Evolutionary conservation across 1,140 invertebrate genomes (phyloP).

Genomic region (Pseudobourletiella spinata): DNA sequence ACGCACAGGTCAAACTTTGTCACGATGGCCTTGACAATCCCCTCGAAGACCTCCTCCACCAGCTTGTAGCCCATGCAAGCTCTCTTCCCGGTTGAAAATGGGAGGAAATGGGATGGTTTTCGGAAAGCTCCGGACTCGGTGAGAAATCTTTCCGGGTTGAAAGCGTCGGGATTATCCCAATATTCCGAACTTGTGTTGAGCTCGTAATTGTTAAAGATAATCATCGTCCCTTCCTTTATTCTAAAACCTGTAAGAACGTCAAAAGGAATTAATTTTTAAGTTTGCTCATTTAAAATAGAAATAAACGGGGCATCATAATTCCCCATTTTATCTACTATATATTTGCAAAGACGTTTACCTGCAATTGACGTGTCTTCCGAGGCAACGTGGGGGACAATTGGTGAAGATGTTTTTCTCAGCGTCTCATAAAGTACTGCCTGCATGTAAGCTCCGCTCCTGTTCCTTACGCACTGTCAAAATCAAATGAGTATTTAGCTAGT

Average conservation of each 20-base stretch:
- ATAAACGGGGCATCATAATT: too few species aligned
- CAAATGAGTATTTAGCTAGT: too few species aligned
- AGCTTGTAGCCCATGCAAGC: conserved; percentile 83
- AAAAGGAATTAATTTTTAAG: background rate
- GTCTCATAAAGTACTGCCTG: conserved; percentile 73
- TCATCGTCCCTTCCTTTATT: conserved; percentile 68
- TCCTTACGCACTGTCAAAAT: conserved; percentile 33
- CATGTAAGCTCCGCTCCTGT: conserved; percentile 59
- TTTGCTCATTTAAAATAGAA: too few species aligned
- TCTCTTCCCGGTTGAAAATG: conserved; percentile 74
- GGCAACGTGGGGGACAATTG: conserved; percentile 83
- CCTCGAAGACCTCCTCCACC: conserved; percentile 43
- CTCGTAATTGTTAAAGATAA: conserved; percentile 82
- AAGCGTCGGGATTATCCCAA: conserved; percentile 62
- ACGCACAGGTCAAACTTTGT: conserved; percentile 17
- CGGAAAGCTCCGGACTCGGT: conserved; percentile 28
- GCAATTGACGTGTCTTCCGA: conserved; percentile 62
- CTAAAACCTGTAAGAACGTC: conserved; percentile 48
- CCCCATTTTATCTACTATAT: background rate
- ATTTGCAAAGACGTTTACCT: conserved; percentile 39
- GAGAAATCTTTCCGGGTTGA: conserved; percentile 65
- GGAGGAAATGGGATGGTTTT: conserved; percentile 61
- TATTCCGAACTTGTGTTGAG: conserved; percentile 65
- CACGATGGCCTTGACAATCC: conserved; percentile 16
- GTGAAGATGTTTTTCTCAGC: conserved; percentile 68